These are phyloP conservation scores for Dione vanillae DNA, from an alignment of 2,888 invertebrate genomes.

Conservation along the genomic window DNA sequence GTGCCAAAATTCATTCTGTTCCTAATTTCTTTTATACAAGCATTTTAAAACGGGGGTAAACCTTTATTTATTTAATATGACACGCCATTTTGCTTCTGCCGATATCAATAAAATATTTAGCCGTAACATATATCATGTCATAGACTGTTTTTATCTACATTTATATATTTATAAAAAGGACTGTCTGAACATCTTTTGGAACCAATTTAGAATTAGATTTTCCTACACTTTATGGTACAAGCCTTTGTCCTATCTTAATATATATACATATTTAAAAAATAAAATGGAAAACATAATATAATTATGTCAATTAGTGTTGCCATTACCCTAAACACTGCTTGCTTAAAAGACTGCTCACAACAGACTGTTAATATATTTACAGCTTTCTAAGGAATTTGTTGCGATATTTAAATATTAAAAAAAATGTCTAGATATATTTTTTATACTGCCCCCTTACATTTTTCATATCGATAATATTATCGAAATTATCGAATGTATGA, in stretches of 20 bases:
- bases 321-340: constrained; percentile 29
- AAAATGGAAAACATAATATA: constrained; percentile 16
- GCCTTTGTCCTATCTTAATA: constrained; percentile 12
- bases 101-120: neutral
- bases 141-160: constrained; percentile 23
- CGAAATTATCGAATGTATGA: neutral
- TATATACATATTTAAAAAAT: neutral
- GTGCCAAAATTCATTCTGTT: constrained; percentile 44
- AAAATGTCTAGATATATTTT: constrained; percentile 26
- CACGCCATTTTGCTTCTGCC: constrained; percentile 9
- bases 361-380: constrained; percentile 42
- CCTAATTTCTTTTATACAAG: constrained; percentile 30
- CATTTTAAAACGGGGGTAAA: constrained; percentile 21
- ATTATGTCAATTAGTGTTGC: constrained; percentile 26
- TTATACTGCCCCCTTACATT: constrained; percentile 24
- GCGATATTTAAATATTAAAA: constrained; percentile 14
- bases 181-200: constrained; percentile 20
- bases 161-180: constrained; percentile 10
- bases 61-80: neutral
- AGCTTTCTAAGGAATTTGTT: constrained; percentile 35
- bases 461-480: constrained; percentile 13
- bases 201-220: constrained; percentile 24
- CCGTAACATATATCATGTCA: constrained; percentile 17
- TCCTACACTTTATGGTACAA: neutral
- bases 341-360: constrained; percentile 39